Evolutionary conservation across 2,113 vertebrate species (phyloP).

Genomic region (Sinocyclocheilus anshuiensis): DNA sequence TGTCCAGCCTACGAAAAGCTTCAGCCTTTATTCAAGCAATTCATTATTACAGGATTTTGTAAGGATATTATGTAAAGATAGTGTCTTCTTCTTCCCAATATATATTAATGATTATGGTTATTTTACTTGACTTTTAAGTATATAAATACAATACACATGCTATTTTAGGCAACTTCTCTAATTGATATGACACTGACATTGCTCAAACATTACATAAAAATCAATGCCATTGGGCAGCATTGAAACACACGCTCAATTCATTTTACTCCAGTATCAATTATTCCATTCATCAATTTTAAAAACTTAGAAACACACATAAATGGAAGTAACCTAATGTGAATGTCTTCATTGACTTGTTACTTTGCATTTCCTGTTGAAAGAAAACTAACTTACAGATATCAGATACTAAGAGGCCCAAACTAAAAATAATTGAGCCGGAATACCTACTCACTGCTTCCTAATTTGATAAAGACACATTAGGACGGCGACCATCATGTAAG

Average conservation of each 20-base stretch:
- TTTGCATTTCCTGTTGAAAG: conserved; percentile 32
- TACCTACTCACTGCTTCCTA: conserved; percentile 41
- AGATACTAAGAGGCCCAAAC: conserved; percentile 34
- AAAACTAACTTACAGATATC: conserved; percentile 12
- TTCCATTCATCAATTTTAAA: no score
- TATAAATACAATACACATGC: no score
- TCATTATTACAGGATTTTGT: no score
- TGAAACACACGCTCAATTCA: not conserved
- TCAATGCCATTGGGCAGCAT: not conserved
- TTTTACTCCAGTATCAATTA: not conserved
- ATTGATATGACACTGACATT: not conserved
- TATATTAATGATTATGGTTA: no score
- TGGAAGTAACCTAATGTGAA: not conserved
- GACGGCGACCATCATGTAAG: conserved; percentile 38
- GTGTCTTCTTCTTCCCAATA: no score
- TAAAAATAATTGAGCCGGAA: conserved; percentile 29
- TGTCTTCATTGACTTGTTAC: not conserved
- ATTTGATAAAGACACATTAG: conserved; percentile 55
- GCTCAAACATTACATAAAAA: no score
- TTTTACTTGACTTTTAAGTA: no score
- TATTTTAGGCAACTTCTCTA: not conserved
- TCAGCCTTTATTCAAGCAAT: no score
- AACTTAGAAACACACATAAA: no score
- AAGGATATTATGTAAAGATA: no score
- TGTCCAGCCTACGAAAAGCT: no score